Base-by-base conservation (phyloP, 2,797 vertebrate species). In the Heliangelus exortis region DNA sequence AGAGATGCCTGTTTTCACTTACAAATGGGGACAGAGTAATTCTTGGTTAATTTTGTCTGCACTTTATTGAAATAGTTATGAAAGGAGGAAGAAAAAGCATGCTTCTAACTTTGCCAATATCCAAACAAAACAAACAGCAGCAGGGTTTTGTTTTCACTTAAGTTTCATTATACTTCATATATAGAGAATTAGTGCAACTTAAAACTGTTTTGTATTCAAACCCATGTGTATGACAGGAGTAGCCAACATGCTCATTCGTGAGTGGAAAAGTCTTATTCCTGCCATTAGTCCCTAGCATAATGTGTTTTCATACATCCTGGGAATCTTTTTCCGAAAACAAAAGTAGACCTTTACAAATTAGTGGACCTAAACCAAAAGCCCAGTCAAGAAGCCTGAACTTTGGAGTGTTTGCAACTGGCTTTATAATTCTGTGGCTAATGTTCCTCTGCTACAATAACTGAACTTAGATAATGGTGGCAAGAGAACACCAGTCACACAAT, bases 61-160 rank as follows among this genome's bases (percentile, higher is more conserved):
- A 20, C 43, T 96, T 91, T 69, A 87, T 63, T 95, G 93, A 94
- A 95, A 92, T 55, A 62, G 72, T 90, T 94, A 91, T 36, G 73
- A 92, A 90, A 75, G 39, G 7, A 91, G 69, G 79, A 94, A 83
- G 78, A 93, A 92, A 87, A 94, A 81, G 15, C 69, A 83, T 55
- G 47, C 66, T 75, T 95, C 48, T 0, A 85, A 41, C 66, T 80
- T 81, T 92, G 94, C 87, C 95, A 95, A 91, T 73, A 93, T 76
- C 89, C 74, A 93, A 96, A 94, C 89, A 93, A 95, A 96, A 96
- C 89, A 95, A 96, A 95, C 94, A 96, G 93, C 95, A 96, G 92
- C 89, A 67, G 89, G 66, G 84, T 87, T 95, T 96, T 95, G 92
- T 95, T 96, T 96, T 92, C 84, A 92, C 91, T 96, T 94, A 94